These are phyloP conservation scores for Pangasius larnaudii DNA, from an alignment of 2,797 vertebrate genomes.

Conservation along the genomic window DNA sequence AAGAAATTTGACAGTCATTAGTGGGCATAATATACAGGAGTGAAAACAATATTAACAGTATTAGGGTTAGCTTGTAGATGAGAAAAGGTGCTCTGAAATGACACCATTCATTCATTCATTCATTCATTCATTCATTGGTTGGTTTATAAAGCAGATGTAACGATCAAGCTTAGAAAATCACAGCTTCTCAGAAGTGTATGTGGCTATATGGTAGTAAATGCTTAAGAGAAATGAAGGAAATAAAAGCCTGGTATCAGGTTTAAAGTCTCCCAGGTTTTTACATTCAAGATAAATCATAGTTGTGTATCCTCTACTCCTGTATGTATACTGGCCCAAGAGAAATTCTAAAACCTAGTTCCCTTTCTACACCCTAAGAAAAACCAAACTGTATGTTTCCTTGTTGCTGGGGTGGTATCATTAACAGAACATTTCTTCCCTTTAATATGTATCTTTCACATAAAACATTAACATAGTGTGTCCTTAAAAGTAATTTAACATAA, in stretches of 20 bases:
- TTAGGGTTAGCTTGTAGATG: neutral
- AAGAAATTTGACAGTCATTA: neutral
- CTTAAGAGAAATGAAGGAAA: no score
- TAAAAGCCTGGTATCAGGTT: no score
- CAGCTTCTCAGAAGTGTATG: neutral
- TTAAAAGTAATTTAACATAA: neutral
- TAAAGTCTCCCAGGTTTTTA: no score
- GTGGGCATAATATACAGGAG: neutral
- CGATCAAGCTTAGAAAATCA: neutral
- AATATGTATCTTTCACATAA: neutral
- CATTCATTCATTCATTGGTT: neutral
- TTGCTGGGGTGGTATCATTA: neutral
- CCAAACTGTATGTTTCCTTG: neutral
- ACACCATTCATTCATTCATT: neutral
- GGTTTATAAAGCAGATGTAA: neutral
- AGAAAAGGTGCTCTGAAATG: neutral
- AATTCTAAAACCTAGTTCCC: neutral
- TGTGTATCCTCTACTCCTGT: no score
- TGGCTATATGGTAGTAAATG: no score
- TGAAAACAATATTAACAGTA: neutral
- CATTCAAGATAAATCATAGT: no score
- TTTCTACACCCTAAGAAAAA: neutral
- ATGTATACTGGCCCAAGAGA: no score
- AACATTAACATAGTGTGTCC: neutral
- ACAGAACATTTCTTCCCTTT: neutral